These are phyloP conservation scores for Dicrurus megarhynchus DNA, from an alignment of 2,113 vertebrate species.

Conservation along the genomic window DNA sequence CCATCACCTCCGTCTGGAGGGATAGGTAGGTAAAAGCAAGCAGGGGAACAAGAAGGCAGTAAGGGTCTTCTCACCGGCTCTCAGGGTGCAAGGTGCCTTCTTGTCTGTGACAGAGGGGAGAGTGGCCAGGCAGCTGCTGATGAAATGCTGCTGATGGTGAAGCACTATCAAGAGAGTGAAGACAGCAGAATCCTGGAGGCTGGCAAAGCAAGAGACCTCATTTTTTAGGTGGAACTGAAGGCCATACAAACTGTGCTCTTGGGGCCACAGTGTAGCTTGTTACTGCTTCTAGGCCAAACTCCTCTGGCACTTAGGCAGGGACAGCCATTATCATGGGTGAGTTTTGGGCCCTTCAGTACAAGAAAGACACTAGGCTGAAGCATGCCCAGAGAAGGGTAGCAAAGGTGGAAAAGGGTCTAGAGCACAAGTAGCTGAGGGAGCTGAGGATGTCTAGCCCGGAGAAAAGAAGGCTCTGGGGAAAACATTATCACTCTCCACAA, in stretches of 20 bases:
- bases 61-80: neutral
- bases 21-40: neutral
- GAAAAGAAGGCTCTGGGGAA: neutral
- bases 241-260: neutral
- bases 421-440: neutral
- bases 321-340: neutral
- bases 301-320: neutral
- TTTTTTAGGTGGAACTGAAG: neutral
- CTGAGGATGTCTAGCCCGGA: neutral
- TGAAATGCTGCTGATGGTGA: neutral
- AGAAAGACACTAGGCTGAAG: too few relatives aligned
- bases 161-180: neutral
- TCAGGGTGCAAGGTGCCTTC: neutral
- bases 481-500: rapidly evolving
- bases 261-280: neutral
- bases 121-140: neutral
- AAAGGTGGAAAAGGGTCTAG: neutral
- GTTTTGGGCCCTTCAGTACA: neutral
- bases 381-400: rapidly evolving
- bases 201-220: neutral
- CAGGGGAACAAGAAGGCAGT: neutral
- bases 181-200: neutral
- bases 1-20: neutral
- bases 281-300: neutral
- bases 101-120: neutral